These are phyloP conservation scores for Riparia riparia DNA, from an alignment of 2,113 vertebrate genomes.

Conservation along the genomic window DNA sequence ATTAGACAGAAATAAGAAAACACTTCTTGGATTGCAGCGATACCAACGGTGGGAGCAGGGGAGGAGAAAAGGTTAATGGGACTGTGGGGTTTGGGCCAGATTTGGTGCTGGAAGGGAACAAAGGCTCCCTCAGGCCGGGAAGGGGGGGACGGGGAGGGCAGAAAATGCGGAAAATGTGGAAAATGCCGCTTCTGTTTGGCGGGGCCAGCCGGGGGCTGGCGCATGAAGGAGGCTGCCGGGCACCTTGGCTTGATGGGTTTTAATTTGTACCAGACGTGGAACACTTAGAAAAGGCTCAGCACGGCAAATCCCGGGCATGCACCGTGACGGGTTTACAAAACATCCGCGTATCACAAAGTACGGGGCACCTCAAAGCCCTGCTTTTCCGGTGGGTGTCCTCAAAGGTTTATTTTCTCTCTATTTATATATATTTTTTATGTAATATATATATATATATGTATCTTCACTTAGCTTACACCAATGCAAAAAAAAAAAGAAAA, in stretches of 20 bases:
- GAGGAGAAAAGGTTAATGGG: not conserved
- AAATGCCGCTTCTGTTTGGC: not conserved
- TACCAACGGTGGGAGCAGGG: fast-evolving
- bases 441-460: not conserved
- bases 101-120: not conserved
- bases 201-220: not conserved
- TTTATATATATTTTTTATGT: not conserved
- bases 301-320: constrained; percentile 61
- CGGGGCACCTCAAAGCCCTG: constrained; percentile 56
- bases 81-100: fast-evolving
- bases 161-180: not conserved
- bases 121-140: not conserved
- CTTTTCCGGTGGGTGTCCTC: not conserved
- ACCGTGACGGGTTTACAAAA: constrained; percentile 67
- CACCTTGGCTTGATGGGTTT: constrained; percentile 31
- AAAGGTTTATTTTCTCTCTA: not conserved
- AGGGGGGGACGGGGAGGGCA: not conserved
- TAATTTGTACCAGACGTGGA: constrained; percentile 69
- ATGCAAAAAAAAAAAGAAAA: not conserved
- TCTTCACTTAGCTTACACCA: constrained; percentile 27
- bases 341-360: constrained; percentile 8
- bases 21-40: fast-evolving
- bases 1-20: not conserved
- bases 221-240: not conserved
- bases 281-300: constrained; percentile 66